These are phyloP conservation scores for Myotis myotis DNA, from an alignment of 2,797 vertebrate genomes.

Conservation along the genomic window DNA sequence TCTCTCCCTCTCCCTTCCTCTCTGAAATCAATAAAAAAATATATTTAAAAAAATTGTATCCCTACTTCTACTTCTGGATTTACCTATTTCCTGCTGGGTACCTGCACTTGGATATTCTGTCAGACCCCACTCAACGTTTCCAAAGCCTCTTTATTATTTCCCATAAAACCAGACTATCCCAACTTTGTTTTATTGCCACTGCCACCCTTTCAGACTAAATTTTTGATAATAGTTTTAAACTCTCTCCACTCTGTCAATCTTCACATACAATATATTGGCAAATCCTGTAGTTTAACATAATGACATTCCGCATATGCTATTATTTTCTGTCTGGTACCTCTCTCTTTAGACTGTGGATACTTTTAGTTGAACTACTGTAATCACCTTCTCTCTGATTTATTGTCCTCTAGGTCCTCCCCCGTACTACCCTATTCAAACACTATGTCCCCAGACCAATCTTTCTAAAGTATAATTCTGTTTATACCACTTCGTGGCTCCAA, in stretches of 20 bases:
- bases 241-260: background rate
- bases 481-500: background rate
- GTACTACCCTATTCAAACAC: background rate
- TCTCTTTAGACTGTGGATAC: background rate
- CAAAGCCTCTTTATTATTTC: slow-evolving; percentile 1
- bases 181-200: background rate
- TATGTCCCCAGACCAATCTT: background rate
- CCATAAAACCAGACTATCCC: background rate
- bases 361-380: background rate
- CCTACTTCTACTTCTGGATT: background rate
- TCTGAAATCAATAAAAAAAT: no score
- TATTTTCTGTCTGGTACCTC: background rate
- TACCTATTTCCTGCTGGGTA: background rate
- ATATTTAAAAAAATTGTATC: background rate
- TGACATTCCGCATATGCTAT: background rate
- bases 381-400: background rate
- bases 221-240: background rate
- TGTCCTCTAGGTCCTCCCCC: background rate
- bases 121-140: background rate
- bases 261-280: background rate
- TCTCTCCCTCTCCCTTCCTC: no score
- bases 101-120: background rate
- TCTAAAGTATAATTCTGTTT: background rate
- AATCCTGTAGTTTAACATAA: background rate
- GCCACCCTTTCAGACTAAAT: background rate